phyloP scores from a whole-genome alignment of 2,888 invertebrate genomes.

The Drosophila flavopinicola region DNA sequence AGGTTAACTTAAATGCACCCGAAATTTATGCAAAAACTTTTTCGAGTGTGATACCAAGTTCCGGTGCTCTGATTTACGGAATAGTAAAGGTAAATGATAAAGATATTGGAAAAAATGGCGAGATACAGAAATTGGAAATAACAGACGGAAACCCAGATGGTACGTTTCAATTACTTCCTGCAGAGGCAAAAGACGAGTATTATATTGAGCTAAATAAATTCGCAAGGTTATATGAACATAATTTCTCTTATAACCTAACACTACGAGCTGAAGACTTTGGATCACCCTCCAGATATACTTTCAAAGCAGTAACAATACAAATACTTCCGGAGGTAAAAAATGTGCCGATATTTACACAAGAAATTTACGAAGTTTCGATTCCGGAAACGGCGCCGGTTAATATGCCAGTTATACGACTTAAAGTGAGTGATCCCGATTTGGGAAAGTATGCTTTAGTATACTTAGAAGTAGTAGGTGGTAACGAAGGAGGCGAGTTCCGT shows the following conservation, averaged over 20 bases:
- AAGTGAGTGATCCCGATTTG: constrained; percentile 93
- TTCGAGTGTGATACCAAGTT: constrained; percentile 92
- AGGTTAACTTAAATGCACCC: constrained; percentile 94
- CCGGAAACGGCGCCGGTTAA: constrained; percentile 95
- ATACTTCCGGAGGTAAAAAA: constrained; percentile 93
- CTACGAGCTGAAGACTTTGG: constrained; percentile 94
- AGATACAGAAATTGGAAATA: constrained; percentile 92
- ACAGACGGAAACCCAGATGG: constrained; percentile 96
- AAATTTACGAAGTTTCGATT: constrained; percentile 93
- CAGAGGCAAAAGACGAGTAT: constrained; percentile 88
- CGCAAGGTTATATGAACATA: constrained; percentile 86
- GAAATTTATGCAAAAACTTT: constrained; percentile 92
- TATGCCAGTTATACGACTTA: constrained; percentile 94
- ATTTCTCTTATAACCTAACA: constrained; percentile 92
- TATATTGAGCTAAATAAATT: constrained; percentile 88
- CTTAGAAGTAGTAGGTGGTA: constrained; percentile 95
- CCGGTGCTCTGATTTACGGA: constrained; percentile 94
- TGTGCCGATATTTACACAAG: constrained; percentile 93
- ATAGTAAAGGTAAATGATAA: constrained; percentile 93
- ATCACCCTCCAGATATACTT: constrained; percentile 90
- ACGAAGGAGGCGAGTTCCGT: constrained; percentile 94
- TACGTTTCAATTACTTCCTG: constrained; percentile 91
- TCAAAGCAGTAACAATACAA: constrained; percentile 92
- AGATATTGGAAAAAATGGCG: constrained; percentile 93
- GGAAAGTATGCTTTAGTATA: constrained; percentile 93